Percentiles rank a stretch among this genome's conserved stretches.
These are phyloP conservation scores for Prochilodus magdalenae DNA, from an alignment of 2,113 vertebrate species.

Conservation along the genomic window DNA sequence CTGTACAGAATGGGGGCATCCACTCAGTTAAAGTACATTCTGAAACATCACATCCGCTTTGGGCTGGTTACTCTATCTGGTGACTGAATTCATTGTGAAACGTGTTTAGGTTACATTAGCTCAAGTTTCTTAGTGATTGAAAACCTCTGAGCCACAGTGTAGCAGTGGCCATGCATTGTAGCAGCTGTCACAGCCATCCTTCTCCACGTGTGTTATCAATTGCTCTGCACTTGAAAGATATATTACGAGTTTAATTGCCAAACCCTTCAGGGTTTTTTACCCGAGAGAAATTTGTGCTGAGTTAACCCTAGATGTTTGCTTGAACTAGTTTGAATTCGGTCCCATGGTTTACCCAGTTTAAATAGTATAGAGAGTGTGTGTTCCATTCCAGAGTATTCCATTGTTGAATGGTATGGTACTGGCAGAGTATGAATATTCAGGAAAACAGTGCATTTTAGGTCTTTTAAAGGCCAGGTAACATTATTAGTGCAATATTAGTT, in stretches of 20 bases:
- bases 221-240: neutral
- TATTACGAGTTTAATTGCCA: neutral
- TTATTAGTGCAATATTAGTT: too few species aligned
- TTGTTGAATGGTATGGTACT: too few species aligned
- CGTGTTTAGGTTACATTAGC: neutral
- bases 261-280: neutral
- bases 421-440: too few species aligned
- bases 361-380: too few species aligned
- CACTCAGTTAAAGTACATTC: neutral
- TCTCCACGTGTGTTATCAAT: neutral
- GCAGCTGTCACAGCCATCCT: neutral
- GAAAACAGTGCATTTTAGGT: too few species aligned
- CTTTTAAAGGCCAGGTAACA: too few species aligned
- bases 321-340: too few species aligned
- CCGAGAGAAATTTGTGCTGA: neutral
- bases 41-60: neutral
- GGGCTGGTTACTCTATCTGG: constrained; percentile 1
- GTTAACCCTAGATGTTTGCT: neutral
- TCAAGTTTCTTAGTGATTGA: neutral
- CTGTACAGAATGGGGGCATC: constrained; percentile 7
- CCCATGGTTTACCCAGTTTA: too few species aligned
- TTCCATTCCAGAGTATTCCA: too few species aligned
- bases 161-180: neutral
- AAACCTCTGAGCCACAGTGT: neutral
- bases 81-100: neutral